Evolutionary conservation across 2,113 vertebrate species (phyloP), one percentile per base, ranked within the genome.

Genomic region (Puntigrus tetrazona): DNA sequence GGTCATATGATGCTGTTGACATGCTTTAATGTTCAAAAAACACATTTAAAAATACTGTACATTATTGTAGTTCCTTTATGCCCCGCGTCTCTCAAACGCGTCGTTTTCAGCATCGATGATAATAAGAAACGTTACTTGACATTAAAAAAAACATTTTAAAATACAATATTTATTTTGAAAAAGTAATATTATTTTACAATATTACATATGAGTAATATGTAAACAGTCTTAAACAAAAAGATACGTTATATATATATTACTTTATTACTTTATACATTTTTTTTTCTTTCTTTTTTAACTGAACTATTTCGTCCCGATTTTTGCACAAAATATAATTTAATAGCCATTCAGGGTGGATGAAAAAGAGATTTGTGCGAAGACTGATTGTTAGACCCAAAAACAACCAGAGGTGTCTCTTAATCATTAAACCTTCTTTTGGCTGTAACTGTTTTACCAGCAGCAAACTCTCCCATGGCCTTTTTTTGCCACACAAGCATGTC

Each of bases 371-470:
- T 20, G 11, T 45, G 57, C 13, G 14, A 81, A 67, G 27, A 45
- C 45, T 25, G 7, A 47, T 27, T 22, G 0, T 38, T 43, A 16
- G n/a, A 25, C 69, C 22, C 41, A 72, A 80, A 84, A 83, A 84
- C 70, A 88, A 70, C 74, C 61, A 70, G 10, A 34, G n/a, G 78
- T 50, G 34, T 52, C n/a, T 18, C 4, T 31, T 87, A 88, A 87
- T 89, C 70, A 88, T 89, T 90, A 89, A 89, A 69, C 65, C 76
- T 13, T 31, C 29, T 59, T 47, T 45, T n/a, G 43, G 25, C 7
- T 73, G 74, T 65, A 63, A 65, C 45, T 38, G n/a, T 36, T 80
- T 79, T 43, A 74, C 61, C 10, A 78, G 75, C 3, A 22, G 22
- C 43, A 50, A 36, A n/a, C 63, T 38, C 45, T 81, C 20, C 63